Conservation (phyloP, 1,140 invertebrate genomes). For the Luehdorfia chinensis region DNA sequence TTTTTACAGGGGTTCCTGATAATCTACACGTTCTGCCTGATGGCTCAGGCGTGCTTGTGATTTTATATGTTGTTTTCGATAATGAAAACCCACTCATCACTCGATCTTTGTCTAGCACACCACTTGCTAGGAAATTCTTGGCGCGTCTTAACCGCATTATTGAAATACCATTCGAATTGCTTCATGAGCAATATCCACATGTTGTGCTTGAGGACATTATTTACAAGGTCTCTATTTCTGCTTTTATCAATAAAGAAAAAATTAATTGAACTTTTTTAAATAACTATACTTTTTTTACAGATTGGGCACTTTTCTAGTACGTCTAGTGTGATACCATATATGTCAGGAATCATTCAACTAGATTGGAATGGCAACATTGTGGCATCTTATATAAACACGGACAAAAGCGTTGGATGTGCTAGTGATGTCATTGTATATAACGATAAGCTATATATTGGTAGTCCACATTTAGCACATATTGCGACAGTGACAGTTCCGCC, state of each 20-base stretch:
- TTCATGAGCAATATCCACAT: constrained; percentile 79
- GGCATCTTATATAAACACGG: constrained; percentile 77
- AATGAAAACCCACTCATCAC: constrained; percentile 69
- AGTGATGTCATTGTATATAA: constrained; percentile 80
- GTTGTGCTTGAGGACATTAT: constrained; percentile 74
- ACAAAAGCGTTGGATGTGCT: constrained; percentile 69
- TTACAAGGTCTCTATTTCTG: constrained; percentile 73
- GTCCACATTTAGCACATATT: constrained; percentile 82
- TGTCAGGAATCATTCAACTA: constrained; percentile 78
- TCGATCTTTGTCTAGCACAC: constrained; percentile 77
- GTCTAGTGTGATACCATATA: constrained; percentile 39
- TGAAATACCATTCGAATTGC: constrained; percentile 79
- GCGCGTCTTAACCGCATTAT: constrained; percentile 73
- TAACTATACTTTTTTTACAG: constrained; percentile 52
- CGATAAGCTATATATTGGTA: constrained; percentile 78
- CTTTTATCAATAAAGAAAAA: neutral
- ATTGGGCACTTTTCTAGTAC: constrained; percentile 70
- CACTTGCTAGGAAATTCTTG: constrained; percentile 80
- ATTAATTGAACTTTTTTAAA: constrained; percentile 16
- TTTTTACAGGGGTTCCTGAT: constrained; percentile 81
- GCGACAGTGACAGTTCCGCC: constrained; percentile 77
- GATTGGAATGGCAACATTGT: constrained; percentile 83
- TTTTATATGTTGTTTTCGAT: constrained; percentile 76
- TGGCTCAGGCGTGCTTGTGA: constrained; percentile 83
- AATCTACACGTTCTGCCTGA: constrained; percentile 83